Percentiles rank a stretch among this genome's conserved stretches.
Evolutionary conservation across 2,888 invertebrate genomes (phyloP).

Genomic region (Helleia helle): DNA sequence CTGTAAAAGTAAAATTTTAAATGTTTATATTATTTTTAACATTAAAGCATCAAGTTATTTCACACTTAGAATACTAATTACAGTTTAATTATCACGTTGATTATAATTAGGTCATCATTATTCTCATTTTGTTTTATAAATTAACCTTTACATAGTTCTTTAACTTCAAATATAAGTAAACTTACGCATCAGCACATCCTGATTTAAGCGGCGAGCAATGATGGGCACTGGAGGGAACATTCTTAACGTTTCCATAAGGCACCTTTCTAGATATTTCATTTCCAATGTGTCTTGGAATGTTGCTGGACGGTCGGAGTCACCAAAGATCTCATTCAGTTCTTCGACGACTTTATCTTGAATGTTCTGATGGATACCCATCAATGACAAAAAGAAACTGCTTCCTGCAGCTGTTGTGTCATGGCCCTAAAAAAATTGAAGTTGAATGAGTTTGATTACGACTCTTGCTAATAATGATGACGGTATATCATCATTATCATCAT

Average conservation of each 20-base stretch:
- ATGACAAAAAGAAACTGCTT: slow-evolving; percentile 85
- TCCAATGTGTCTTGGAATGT: slow-evolving; percentile 88
- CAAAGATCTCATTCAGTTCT: slow-evolving; percentile 84
- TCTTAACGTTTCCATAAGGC: slow-evolving; percentile 85
- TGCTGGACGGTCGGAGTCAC: slow-evolving; percentile 81
- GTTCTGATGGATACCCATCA: slow-evolving; percentile 83
- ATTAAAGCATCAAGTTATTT: no score
- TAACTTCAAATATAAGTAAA: slow-evolving; percentile 14
- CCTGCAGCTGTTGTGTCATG: slow-evolving; percentile 89
- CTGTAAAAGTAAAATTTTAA: no score
- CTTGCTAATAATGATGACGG: no score
- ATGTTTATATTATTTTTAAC: no score
- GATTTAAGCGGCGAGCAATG: slow-evolving; percentile 81
- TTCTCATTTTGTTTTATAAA: no score
- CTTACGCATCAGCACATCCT: slow-evolving; percentile 81
- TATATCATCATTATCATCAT: no score
- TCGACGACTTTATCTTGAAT: slow-evolving; percentile 82
- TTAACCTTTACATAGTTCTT: no score
- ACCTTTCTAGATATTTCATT: slow-evolving; percentile 89
- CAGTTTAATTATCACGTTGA: no score
- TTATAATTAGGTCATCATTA: no score
- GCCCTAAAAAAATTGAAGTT: slow-evolving; percentile 74
- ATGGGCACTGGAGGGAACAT: slow-evolving; percentile 87
- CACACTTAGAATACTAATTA: no score
- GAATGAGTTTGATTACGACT: slow-evolving; percentile 1